Base-by-base conservation (phyloP, 1,140 invertebrate genomes). In the Wasmannia auropunctata region DNA sequence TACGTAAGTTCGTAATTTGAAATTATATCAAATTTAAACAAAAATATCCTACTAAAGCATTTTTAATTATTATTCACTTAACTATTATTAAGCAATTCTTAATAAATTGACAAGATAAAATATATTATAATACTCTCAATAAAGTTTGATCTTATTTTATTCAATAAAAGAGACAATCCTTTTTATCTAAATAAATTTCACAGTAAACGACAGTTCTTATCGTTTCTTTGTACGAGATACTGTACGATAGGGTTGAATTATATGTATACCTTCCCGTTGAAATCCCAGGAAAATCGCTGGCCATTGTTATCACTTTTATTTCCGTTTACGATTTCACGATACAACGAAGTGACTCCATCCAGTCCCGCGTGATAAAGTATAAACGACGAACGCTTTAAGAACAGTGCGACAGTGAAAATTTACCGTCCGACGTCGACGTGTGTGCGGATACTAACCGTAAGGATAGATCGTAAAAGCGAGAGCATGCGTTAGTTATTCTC, bases 401-500 rank as follows among this genome's bases (percentile, higher is more conserved):
- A 70, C 63, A 62, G 56, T 16, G 40, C 19, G 51, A 81, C 34
- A 16, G 51, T 72, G 65, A 43, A 40, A 81, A 70, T 81, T 81
- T 81, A 81, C n/a, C 65, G 25, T 37, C 31, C 76, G 16, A 31
- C 49, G 34, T 56, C 65, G 65, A 25, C 22, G 46, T 22, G 22
- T 16, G 22, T 56, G 46, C 37, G 28, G 49, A 70, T 81, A 81
- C 25, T 31, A 43, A 34, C 49, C 65, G 51, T 72, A 43, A 70
- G 37, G 34, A 69, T 54, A 31, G 63, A 81, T 81, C 49, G 37
- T 81, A 81, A 81, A 81, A 70, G 25, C 49, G 11, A 81, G 34
- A 81, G 65, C n/a, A n/a, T n/a, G n/a, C 49, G 65, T 70, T 80
- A 69, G 46, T 80, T 70, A 81, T 81, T 58, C 63, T 80, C 43